These are phyloP conservation scores for Indicator maculatus DNA, from an alignment of 2,113 vertebrate genomes.

Conservation along the genomic window DNA sequence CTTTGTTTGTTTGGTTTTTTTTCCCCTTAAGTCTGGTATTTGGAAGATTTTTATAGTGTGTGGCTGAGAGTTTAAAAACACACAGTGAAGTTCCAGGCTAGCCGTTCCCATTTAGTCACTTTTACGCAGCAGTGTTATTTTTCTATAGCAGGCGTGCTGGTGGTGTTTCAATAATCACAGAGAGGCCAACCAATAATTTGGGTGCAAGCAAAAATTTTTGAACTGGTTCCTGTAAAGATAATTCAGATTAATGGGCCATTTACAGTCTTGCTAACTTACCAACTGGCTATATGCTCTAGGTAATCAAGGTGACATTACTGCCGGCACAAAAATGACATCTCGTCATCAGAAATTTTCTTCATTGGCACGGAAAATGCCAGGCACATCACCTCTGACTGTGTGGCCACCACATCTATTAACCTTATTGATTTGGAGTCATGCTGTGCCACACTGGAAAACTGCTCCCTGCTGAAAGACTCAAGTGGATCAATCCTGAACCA, in stretches of 20 bases:
- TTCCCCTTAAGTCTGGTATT: not conserved
- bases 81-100: conserved; percentile 63
- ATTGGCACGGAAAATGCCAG: conserved; percentile 91
- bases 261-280: conserved; percentile 74
- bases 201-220: conserved; percentile 75
- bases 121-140: conserved; percentile 68
- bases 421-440: conserved; percentile 92
- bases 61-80: not conserved
- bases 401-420: conserved; percentile 94
- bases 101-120: conserved; percentile 67
- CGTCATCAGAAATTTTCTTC: conserved; percentile 92
- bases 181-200: conserved; percentile 73
- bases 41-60: not conserved
- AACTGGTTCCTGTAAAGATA: conserved; percentile 83
- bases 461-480: conserved; percentile 86
- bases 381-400: conserved; percentile 90
- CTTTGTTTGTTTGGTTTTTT: no score
- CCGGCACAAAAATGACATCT: conserved; percentile 86
- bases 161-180: conserved; percentile 82
- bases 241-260: conserved; percentile 86
- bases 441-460: conserved; percentile 89
- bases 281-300: conserved; percentile 77
- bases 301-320: conserved; percentile 89
- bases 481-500: conserved; percentile 92
- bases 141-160: conserved; percentile 61